phyloP scores from a whole-genome alignment of 2,113 vertebrate species.

The Menidia beryllina region DNA sequence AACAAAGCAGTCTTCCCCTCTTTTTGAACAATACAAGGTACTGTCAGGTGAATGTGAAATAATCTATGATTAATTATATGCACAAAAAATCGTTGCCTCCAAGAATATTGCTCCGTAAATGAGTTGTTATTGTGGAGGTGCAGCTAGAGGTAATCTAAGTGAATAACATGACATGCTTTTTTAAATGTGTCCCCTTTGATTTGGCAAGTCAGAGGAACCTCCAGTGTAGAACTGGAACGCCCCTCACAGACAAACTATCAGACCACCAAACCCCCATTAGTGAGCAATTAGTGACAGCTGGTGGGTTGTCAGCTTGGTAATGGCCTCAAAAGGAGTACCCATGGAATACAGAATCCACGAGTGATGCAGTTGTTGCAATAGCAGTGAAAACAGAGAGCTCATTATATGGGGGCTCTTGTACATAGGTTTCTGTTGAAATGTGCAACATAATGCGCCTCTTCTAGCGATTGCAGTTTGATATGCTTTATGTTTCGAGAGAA shows the following conservation, averaged over 20 bases:
- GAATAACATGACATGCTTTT: slow-evolving; percentile 80
- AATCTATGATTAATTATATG: slow-evolving; percentile 65
- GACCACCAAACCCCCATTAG: slow-evolving; percentile 85
- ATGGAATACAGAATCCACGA: slow-evolving; percentile 78
- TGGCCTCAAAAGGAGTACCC: slow-evolving; percentile 82
- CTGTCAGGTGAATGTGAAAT: slow-evolving; percentile 67
- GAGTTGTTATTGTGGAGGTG: slow-evolving; percentile 55
- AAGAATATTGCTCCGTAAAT: slow-evolving; percentile 55
- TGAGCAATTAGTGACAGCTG: slow-evolving; percentile 88
- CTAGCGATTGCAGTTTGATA: background rate
- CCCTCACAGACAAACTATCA: slow-evolving; percentile 82
- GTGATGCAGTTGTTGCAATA: slow-evolving; percentile 58
- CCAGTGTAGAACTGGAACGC: slow-evolving; percentile 81
- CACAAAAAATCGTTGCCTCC: slow-evolving; percentile 52
- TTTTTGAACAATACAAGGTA: slow-evolving; percentile 60
- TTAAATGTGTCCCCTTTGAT: slow-evolving; percentile 83
- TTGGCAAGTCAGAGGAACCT: slow-evolving; percentile 80
- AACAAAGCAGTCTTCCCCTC: slow-evolving; percentile 54
- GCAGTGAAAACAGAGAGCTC: slow-evolving; percentile 58
- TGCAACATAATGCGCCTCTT: background rate
- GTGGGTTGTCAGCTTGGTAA: slow-evolving; percentile 85
- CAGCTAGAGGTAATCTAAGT: slow-evolving; percentile 70
- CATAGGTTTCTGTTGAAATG: slow-evolving; percentile 12
- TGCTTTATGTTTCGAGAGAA: too few relatives aligned
- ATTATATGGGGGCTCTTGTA: slow-evolving; percentile 5